Conservation (phyloP, 2,113 vertebrate genomes). For the Otus sunia region DNA sequence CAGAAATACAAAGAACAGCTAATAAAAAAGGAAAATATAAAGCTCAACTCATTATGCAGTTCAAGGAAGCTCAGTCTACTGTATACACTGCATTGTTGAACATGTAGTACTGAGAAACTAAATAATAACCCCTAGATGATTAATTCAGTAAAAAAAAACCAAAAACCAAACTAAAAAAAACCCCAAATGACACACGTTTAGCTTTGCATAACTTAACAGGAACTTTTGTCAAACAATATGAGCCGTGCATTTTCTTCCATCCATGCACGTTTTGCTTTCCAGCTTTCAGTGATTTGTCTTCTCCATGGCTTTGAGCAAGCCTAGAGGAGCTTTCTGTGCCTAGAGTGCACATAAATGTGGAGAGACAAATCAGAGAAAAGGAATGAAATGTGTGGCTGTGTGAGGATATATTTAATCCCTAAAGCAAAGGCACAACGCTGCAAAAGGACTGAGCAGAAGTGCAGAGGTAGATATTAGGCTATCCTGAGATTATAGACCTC, state of each 20-base stretch:
- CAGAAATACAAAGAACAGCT: not conserved
- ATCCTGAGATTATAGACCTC: not conserved
- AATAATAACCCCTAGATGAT: not conserved
- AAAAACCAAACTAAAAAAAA: too few relatives aligned
- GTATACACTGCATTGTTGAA: not conserved
- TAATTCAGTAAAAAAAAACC: not conserved
- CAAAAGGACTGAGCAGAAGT: not conserved
- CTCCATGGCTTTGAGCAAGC: not conserved
- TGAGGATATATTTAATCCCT: not conserved
- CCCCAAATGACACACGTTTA: fast-evolving
- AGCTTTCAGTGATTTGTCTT: not conserved
- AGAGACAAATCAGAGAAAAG: not conserved
- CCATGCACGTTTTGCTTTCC: not conserved
- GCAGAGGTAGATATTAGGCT: not conserved
- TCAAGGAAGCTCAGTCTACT: not conserved
- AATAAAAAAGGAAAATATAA: not conserved
- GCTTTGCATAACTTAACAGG: not conserved
- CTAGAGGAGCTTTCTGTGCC: not conserved
- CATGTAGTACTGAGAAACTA: not conserved
- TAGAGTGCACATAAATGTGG: not conserved
- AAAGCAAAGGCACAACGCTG: not conserved
- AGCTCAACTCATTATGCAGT: not conserved
- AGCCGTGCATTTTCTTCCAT: not conserved
- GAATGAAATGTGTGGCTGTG: not conserved
- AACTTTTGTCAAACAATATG: not conserved